phyloP scores from a whole-genome alignment of 2,113 vertebrate genomes.

The Hypocryptadius cinnamomeus region DNA sequence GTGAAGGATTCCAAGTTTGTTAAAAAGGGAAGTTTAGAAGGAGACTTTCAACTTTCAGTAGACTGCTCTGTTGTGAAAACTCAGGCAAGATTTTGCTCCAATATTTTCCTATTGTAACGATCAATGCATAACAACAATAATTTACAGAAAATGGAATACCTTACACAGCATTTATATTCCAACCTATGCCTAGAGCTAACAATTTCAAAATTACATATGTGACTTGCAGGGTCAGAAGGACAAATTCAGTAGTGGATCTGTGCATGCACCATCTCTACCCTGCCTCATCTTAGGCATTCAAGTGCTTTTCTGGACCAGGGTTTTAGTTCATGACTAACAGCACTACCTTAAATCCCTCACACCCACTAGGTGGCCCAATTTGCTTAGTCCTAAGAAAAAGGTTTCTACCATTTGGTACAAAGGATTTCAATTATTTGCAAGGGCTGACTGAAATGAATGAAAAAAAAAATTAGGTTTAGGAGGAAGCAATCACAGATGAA shows the following conservation, averaged over 20 bases:
- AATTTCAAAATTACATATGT: not conserved
- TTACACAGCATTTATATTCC: not conserved
- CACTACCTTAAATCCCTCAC: not conserved
- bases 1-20: not conserved
- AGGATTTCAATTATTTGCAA: not conserved
- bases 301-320: not conserved
- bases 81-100: not conserved
- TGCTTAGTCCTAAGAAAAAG: not conserved
- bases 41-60: not conserved
- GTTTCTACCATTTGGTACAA: not conserved
- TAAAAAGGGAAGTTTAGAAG: not conserved
- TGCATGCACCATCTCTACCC: not conserved
- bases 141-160: not conserved
- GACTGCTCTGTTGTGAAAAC: not conserved
- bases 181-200: not conserved
- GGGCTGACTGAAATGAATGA: not conserved
- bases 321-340: not conserved
- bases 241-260: not conserved
- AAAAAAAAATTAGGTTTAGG: not conserved
- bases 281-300: not conserved
- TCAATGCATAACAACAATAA: not conserved
- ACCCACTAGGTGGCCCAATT: conserved; percentile 31
- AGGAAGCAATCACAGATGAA: not conserved
- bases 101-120: not conserved
- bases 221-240: not conserved